Evolutionary conservation across 2,888 invertebrate species (phyloP), one percentile per base, ranked within the genome.

Genomic region (Auanema freiburgensis): DNA sequence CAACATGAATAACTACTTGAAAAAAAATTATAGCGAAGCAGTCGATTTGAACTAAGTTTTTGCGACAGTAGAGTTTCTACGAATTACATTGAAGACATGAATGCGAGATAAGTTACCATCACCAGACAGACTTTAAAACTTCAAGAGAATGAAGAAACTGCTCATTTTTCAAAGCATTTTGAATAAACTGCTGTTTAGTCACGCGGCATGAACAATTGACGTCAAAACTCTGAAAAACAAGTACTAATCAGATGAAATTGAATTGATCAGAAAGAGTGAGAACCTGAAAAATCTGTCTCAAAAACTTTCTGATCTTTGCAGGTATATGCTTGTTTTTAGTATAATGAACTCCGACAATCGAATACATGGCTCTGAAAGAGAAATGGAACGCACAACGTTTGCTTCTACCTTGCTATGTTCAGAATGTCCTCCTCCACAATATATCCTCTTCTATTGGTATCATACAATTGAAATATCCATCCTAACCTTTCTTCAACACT

Each of bases 381-480:
- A 11, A 12, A 50, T 10, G 21, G 14, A 14, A 12, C 12, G 33
- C 12, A 50, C 14, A 11, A 1, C 1, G 11, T 16, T 54, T n/a
- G 24, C 16, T 1, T n/a, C n/a, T 21, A 63, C 67, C 54, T 58
- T 52, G 52, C 60, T 18, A 69, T 64, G 16, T 43, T n/a, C 14
- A 52, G 43, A 52, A 57, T 66, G 42, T 69, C 69, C n/a, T 69
- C 69, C 55, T 69, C 69, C 10, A 33, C 25, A 0, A 69, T 53
- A 44, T 66, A 69, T 40, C 65, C 66, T 40, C 66, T 57, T 40
- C 57, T 25, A 11, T 56, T 33, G 4, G 49, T 25, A 51, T 69
- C 69, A 51, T 69, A 69, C 8, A 69, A 52, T 56, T 66, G 60
- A 42, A 66, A 69, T 8, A 69, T 10, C 69, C 69, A 69, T 23